Percentiles rank a stretch among this genome's conserved stretches.
Evolutionary conservation across 2,797 vertebrate species (phyloP).

Genomic region (Typhlichthys eigenmanni): DNA sequence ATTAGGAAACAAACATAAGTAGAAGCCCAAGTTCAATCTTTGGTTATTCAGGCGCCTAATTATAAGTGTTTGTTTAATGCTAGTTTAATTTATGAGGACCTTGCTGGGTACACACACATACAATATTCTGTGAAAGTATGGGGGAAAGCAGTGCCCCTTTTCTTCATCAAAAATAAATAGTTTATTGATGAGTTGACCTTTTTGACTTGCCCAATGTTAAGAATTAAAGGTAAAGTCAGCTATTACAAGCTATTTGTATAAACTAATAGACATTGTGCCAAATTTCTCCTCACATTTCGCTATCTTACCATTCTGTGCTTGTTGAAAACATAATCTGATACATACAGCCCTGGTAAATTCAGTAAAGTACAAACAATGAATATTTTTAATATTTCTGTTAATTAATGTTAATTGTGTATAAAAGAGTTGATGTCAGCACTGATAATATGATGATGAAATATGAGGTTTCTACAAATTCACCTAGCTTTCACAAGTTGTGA

Average conservation of each 20-base stretch:
- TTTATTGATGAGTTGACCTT: no score
- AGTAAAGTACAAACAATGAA: no score
- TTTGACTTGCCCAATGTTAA: no score
- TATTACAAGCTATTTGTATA: no score
- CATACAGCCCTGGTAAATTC: no score
- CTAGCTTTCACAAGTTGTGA: conserved; percentile 32
- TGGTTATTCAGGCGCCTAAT: conserved; percentile 62
- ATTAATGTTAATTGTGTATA: conserved; percentile 37
- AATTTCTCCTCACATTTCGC: no score
- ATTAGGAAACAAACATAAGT: conserved; percentile 64
- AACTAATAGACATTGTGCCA: no score
- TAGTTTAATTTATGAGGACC: conserved; percentile 63
- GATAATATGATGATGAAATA: not conserved
- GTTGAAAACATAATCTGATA: no score
- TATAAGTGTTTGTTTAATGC: conserved; percentile 60
- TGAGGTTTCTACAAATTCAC: conserved; percentile 25
- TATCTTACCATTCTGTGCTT: no score
- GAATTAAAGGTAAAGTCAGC: no score
- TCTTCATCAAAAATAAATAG: not conserved
- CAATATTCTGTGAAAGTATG: conserved; percentile 35
- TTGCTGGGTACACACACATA: conserved; percentile 17
- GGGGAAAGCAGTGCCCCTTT: not conserved
- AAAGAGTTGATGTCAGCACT: conserved; percentile 40
- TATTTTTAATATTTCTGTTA: conserved; percentile 18
- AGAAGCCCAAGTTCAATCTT: conserved; percentile 54